phyloP scores from a whole-genome alignment of 2,113 vertebrate genomes.

The Malurus elegans region DNA sequence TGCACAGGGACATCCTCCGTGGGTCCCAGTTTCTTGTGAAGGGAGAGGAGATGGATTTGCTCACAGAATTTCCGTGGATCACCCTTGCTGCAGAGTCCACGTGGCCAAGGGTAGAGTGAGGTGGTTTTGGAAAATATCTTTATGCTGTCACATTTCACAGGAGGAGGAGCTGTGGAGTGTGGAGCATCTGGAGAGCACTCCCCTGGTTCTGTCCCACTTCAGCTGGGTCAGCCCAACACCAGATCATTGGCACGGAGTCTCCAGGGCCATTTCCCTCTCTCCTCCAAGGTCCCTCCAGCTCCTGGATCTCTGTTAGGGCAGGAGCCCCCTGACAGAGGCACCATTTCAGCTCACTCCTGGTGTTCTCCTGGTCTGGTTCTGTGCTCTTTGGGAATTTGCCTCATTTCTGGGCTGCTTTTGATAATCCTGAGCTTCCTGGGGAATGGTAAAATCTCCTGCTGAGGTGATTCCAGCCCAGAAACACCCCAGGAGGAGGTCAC shows the following conservation, averaged over 20 bases:
- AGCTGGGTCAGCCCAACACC: neutral
- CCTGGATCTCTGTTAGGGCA: neutral
- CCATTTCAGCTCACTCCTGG: neutral
- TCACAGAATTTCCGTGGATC: neutral
- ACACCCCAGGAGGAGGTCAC: neutral
- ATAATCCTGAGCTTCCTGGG: neutral
- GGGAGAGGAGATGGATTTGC: neutral
- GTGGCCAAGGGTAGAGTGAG: neutral
- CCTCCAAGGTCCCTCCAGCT: neutral
- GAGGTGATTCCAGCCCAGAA: neutral
- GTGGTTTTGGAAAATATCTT: neutral
- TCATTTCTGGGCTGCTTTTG: neutral
- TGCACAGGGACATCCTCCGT: fast-evolving
- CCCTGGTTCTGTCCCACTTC: neutral
- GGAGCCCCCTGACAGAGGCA: neutral
- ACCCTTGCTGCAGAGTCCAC: neutral
- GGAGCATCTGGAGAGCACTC: neutral
- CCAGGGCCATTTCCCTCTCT: neutral
- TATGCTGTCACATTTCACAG: fast-evolving
- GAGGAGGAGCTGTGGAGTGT: neutral
- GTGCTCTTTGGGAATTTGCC: fast-evolving
- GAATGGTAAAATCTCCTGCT: neutral
- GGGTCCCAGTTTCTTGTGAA: fast-evolving
- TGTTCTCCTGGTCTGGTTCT: fast-evolving
- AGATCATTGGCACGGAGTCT: neutral